These are phyloP conservation scores for Chymomyza amoena DNA, from an alignment of 2,888 invertebrate genomes.

Conservation along the genomic window DNA sequence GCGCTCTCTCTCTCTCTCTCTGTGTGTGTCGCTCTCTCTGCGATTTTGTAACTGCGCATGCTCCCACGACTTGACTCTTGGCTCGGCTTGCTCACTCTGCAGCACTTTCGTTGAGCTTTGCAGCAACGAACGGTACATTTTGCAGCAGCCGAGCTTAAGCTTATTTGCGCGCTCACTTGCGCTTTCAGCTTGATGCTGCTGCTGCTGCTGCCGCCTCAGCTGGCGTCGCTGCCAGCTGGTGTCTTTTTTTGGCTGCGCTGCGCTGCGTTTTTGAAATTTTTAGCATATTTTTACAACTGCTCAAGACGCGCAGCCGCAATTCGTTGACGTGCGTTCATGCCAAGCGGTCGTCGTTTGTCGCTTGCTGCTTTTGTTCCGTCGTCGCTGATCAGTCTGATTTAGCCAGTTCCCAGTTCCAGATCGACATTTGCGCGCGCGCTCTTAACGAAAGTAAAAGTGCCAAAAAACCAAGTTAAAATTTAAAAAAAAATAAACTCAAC, in stretches of 20 bases:
- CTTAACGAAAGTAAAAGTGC: slow-evolving; percentile 61
- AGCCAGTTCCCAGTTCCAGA: slow-evolving; percentile 38
- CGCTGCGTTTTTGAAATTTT: slow-evolving; percentile 71
- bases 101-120: slow-evolving; percentile 52
- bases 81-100: slow-evolving; percentile 13
- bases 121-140: slow-evolving; percentile 59
- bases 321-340: slow-evolving; percentile 74
- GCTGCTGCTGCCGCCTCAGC: neutral
- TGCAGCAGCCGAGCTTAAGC: slow-evolving; percentile 25
- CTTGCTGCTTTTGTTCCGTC: neutral
- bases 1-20: slow-evolving; percentile 17
- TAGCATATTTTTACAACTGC: slow-evolving; percentile 75
- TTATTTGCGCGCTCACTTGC: slow-evolving; percentile 44
- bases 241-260: slow-evolving; percentile 36
- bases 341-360: slow-evolving; percentile 69
- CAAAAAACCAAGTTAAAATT: slow-evolving; percentile 18
- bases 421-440: slow-evolving; percentile 13
- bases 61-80: slow-evolving; percentile 2
- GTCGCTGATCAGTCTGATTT: neutral
- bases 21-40: slow-evolving; percentile 5
- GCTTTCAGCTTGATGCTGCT: slow-evolving; percentile 30
- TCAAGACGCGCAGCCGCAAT: slow-evolving; percentile 76
- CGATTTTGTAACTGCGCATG: slow-evolving; percentile 25
- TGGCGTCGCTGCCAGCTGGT: neutral
- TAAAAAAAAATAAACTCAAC: slow-evolving; percentile 6